Percentiles rank a stretch among this genome's conserved stretches.
These are phyloP conservation scores for Heliconius erato DNA, from an alignment of 2,888 invertebrate species.

Conservation along the genomic window DNA sequence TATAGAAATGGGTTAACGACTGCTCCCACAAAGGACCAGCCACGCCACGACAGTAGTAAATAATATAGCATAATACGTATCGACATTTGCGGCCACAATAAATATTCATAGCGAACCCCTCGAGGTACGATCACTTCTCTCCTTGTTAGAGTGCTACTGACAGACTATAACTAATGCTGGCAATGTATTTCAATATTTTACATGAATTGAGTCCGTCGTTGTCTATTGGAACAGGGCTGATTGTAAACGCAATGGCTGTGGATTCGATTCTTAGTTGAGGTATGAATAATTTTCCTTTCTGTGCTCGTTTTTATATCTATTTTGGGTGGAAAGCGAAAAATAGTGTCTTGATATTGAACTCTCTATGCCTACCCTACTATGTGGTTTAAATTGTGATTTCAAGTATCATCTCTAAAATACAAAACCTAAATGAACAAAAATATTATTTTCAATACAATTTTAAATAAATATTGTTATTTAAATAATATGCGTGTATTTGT, in stretches of 20 bases:
- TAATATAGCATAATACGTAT: conserved; percentile 27
- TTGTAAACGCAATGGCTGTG: background rate
- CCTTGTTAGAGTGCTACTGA: conserved; percentile 37
- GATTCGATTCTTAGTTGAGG: background rate
- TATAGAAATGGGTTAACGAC: conserved; percentile 12
- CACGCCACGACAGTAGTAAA: background rate
- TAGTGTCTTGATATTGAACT: too few species aligned
- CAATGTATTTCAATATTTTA: conserved; percentile 20
- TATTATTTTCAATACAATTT: too few species aligned
- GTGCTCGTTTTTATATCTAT: too few species aligned
- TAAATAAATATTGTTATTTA: too few species aligned
- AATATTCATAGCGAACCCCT: conserved; percentile 32
- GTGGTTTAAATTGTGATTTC: too few species aligned
- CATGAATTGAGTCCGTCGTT: background rate
- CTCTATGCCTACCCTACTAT: too few species aligned
- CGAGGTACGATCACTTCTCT: conserved; percentile 27
- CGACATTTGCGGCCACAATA: conserved; percentile 21
- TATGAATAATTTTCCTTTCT: background rate
- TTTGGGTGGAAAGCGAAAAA: too few species aligned
- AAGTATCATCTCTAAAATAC: too few species aligned
- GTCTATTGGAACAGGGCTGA: background rate
- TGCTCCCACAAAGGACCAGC: conserved; percentile 3
- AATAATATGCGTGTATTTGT: too few species aligned
- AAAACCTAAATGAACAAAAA: too few species aligned
- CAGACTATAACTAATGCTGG: conserved; percentile 16